Evolutionary conservation across 2,888 invertebrate species (phyloP).

Genomic region (Clistopyga incitator): DNA sequence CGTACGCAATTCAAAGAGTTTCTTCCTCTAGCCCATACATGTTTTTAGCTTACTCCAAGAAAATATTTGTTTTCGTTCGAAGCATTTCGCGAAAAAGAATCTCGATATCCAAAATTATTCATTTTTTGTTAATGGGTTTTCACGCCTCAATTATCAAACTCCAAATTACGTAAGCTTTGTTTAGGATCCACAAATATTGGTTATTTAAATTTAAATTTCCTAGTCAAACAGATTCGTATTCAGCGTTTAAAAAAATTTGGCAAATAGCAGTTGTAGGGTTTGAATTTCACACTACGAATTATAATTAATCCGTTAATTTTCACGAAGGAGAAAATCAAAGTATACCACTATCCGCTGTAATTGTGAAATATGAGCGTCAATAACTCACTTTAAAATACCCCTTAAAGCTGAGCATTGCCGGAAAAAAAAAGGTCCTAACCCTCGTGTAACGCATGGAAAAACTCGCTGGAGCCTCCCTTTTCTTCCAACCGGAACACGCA

Average conservation of each 20-base stretch:
- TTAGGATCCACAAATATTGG: no score
- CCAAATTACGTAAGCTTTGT: no score
- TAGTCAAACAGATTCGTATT: neutral
- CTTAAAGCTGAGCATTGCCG: neutral
- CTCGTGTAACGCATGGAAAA: slow-evolving; percentile 10
- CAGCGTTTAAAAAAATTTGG: no score
- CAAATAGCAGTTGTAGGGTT: no score
- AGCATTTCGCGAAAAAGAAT: neutral
- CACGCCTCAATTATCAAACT: no score
- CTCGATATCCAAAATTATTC: no score
- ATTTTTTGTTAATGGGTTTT: no score
- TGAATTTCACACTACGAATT: no score
- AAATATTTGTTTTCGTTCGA: neutral
- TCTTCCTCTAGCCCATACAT: neutral
- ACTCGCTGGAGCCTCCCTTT: neutral
- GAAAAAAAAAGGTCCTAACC: slow-evolving; percentile 10
- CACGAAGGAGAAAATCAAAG: neutral
- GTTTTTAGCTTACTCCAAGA: slow-evolving; percentile 5
- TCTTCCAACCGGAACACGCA: slow-evolving; percentile 11
- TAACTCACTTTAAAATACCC: neutral
- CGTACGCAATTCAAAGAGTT: neutral
- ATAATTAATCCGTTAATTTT: neutral
- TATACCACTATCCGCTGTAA: neutral
- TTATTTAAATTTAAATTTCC: neutral
- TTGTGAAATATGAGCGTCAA: neutral